phyloP scores from a whole-genome alignment of 2,888 invertebrate genomes.

The Unio delphinus region DNA sequence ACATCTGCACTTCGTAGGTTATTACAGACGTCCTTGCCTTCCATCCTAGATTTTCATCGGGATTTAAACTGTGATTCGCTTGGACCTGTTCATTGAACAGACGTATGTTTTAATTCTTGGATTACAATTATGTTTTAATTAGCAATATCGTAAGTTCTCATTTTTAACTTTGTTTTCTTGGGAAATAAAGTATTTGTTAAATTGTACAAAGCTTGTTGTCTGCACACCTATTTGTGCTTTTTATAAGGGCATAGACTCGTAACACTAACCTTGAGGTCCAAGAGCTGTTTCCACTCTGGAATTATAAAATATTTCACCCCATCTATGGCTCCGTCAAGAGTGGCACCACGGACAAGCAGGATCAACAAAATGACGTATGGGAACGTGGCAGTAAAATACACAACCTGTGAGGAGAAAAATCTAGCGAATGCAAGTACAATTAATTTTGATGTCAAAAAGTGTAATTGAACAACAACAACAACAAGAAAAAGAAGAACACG shows the following conservation, averaged over 20 bases:
- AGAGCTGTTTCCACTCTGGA: constrained; percentile 55
- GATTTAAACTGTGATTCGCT: too few relatives aligned
- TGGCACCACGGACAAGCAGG: constrained; percentile 52
- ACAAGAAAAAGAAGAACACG: too few relatives aligned
- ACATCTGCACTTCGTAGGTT: too few relatives aligned
- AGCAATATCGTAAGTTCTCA: too few relatives aligned
- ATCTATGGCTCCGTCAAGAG: constrained; percentile 56
- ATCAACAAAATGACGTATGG: constrained; percentile 60
- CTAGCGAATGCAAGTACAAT: background rate
- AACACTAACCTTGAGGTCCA: constrained; percentile 44
- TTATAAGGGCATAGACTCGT: background rate
- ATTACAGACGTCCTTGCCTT: too few relatives aligned
- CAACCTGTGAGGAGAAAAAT: constrained; percentile 44
- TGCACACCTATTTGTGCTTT: background rate
- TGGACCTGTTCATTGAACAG: too few relatives aligned
- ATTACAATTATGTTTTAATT: too few relatives aligned
- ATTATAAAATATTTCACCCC: constrained; percentile 60
- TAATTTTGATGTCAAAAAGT: background rate
- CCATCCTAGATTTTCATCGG: too few relatives aligned
- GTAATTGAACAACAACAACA: background rate
- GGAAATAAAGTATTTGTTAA: too few relatives aligned
- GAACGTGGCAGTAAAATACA: constrained; percentile 63
- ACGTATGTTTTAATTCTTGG: too few relatives aligned
- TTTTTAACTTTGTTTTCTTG: too few relatives aligned
- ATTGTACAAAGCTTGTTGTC: too few relatives aligned